Evolutionary conservation across 2,888 invertebrate species (phyloP).

Genomic region (Stomorhina lunata): DNA sequence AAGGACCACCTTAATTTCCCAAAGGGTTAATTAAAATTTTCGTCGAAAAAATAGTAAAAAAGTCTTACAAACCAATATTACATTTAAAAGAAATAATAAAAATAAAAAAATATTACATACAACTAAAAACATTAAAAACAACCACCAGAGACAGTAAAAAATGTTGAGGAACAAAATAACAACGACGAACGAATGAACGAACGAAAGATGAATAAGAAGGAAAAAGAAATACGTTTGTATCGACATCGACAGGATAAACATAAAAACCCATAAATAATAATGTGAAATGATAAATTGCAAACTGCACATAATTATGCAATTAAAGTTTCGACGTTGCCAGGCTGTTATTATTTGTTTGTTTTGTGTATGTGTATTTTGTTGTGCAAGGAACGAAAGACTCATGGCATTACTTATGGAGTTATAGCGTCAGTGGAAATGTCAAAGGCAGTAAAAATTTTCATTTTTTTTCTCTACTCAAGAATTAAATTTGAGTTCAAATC

Average conservation of each 20-base stretch:
- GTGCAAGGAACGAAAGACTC: conserved; percentile 47
- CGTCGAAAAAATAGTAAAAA: not conserved
- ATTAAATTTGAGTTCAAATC: too few relatives aligned
- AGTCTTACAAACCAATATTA: not conserved
- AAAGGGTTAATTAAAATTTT: conserved; percentile 21
- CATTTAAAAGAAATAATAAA: conserved; percentile 3
- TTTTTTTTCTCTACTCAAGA: too few relatives aligned
- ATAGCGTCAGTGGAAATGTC: too few relatives aligned
- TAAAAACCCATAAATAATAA: conserved; percentile 73
- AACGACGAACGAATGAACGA: conserved; percentile 4
- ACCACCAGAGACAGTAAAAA: conserved; percentile 5
- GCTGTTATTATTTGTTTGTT: conserved; percentile 21
- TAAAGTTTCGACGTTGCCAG: conserved; percentile 77
- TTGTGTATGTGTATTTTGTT: conserved; percentile 8
- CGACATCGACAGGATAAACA: conserved; percentile 64
- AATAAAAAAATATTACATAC: not conserved
- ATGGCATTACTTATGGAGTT: not conserved
- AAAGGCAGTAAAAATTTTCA: too few relatives aligned
- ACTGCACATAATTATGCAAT: conserved; percentile 80
- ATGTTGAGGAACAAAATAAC: not conserved
- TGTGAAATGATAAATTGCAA: conserved; percentile 80
- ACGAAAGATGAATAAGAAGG: conserved; percentile 1
- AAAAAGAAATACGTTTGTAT: conserved; percentile 30
- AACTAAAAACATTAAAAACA: not conserved
- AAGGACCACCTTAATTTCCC: too few relatives aligned